Percentiles rank a stretch among this genome's conserved stretches.
These are phyloP conservation scores for Crocodylus rhombifer DNA, from an alignment of 2,797 vertebrate genomes.

Conservation along the genomic window DNA sequence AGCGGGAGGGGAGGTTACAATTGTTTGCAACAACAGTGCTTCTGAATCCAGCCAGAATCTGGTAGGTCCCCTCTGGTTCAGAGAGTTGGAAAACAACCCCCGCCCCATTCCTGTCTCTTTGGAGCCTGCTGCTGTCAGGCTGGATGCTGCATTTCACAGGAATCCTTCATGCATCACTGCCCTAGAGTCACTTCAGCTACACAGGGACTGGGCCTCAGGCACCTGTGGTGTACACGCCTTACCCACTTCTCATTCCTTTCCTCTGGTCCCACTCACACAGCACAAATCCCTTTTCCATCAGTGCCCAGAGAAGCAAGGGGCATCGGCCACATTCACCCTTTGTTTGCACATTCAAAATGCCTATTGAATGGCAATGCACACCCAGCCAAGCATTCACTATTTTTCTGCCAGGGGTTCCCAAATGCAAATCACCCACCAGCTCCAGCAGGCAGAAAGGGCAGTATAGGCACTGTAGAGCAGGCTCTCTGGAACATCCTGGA, in stretches of 20 bases:
- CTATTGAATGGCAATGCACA: background rate
- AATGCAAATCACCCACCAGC: background rate
- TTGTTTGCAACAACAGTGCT: background rate
- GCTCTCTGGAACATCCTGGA: background rate
- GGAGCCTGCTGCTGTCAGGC: background rate
- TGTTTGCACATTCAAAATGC: background rate
- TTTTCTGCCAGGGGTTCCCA: background rate
- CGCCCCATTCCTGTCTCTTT: background rate
- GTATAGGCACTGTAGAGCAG: background rate
- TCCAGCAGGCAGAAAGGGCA: background rate
- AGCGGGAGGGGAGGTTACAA: too few species aligned
- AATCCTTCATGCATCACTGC: constrained; percentile 33
- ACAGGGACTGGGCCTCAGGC: background rate
- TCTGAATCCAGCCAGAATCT: background rate
- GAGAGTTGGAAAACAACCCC: background rate
- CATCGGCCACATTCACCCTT: background rate
- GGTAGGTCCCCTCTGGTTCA: background rate
- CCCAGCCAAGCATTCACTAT: too few species aligned
- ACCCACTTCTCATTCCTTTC: background rate
- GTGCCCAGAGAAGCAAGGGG: background rate
- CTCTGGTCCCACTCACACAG: background rate
- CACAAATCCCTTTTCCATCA: background rate
- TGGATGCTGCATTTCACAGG: background rate
- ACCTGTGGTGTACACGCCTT: background rate
- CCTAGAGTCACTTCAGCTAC: constrained; percentile 49